Evolutionary conservation across 1,140 invertebrate species (phyloP).

Genomic region (Drosophila punjabiensis): DNA sequence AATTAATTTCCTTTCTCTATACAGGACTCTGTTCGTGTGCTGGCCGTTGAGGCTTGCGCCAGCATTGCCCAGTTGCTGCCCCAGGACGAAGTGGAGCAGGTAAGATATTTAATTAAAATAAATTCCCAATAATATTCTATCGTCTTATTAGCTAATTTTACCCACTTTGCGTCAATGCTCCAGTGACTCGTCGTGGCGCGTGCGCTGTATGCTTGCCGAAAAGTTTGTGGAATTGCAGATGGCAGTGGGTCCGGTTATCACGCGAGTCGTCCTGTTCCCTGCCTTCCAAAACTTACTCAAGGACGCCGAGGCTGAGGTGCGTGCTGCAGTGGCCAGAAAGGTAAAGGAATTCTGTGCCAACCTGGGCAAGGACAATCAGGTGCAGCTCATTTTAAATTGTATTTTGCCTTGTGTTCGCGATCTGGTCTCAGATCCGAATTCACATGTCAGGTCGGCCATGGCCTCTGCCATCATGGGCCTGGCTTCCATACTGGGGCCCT

Average conservation of each 20-base stretch:
- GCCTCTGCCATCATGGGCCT: conserved; percentile 99
- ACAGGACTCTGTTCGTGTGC: conserved; percentile 96
- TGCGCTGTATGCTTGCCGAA: conserved; percentile 99
- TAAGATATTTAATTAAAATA: conserved; percentile 29
- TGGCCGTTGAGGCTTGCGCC: conserved; percentile 98
- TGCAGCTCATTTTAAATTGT: conserved; percentile 98
- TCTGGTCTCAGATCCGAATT: conserved; percentile 98
- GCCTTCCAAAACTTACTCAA: conserved; percentile 97
- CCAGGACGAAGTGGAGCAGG: conserved; percentile 90
- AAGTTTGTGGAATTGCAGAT: conserved; percentile 95
- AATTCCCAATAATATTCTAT: background rate
- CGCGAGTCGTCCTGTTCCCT: conserved; percentile 96
- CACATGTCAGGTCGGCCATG: conserved; percentile 99
- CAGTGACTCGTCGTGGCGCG: conserved; percentile 98
- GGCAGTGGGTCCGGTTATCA: conserved; percentile 98
- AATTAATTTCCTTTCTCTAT: background rate
- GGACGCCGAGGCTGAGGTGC: conserved; percentile 99
- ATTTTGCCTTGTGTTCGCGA: conserved; percentile 99
- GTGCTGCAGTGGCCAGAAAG: conserved; percentile 98
- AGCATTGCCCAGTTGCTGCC: conserved; percentile 95
- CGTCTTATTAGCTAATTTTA: conserved; percentile 92
- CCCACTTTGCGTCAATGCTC: conserved; percentile 96
- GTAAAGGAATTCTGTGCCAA: conserved; percentile 98
- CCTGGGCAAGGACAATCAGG: conserved; percentile 95
- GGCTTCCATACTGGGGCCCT: conserved; percentile 98